These are phyloP conservation scores for Pelecanoides urinatrix DNA, from an alignment of 2,113 vertebrate species.

Conservation along the genomic window DNA sequence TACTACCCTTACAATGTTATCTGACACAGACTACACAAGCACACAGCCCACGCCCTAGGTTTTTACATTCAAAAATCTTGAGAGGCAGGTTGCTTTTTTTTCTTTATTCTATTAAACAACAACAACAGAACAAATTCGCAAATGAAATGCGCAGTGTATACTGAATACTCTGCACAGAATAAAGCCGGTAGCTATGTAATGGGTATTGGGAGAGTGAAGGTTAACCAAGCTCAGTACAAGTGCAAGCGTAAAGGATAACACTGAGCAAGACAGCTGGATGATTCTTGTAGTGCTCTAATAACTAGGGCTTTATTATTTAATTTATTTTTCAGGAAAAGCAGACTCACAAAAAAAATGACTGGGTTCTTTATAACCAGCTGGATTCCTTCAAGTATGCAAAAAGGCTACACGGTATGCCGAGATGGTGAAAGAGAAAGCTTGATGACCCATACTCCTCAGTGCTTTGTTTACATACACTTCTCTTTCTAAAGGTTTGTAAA, in stretches of 20 bases:
- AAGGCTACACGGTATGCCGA: background rate
- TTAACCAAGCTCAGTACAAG: background rate
- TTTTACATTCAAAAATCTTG: background rate
- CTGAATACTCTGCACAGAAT: background rate
- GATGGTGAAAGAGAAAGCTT: background rate
- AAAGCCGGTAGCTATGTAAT: background rate
- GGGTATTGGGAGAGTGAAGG: background rate
- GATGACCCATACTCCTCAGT: background rate
- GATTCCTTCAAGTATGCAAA: background rate
- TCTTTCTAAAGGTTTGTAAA: background rate
- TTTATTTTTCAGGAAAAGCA: background rate
- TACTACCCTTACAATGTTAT: background rate
- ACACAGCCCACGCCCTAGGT: background rate
- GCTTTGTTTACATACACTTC: background rate
- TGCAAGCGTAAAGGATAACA: background rate
- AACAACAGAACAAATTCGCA: background rate
- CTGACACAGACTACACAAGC: background rate
- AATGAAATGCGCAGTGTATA: background rate
- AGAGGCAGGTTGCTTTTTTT: background rate
- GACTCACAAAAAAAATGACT: background rate
- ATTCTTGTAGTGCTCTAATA: background rate
- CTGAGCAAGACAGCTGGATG: background rate
- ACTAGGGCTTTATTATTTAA: background rate
- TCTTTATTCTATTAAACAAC: background rate
- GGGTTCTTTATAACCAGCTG: background rate